Evolutionary conservation across 2,888 invertebrate genomes (phyloP).

Genomic region (Atethmia centrago): DNA sequence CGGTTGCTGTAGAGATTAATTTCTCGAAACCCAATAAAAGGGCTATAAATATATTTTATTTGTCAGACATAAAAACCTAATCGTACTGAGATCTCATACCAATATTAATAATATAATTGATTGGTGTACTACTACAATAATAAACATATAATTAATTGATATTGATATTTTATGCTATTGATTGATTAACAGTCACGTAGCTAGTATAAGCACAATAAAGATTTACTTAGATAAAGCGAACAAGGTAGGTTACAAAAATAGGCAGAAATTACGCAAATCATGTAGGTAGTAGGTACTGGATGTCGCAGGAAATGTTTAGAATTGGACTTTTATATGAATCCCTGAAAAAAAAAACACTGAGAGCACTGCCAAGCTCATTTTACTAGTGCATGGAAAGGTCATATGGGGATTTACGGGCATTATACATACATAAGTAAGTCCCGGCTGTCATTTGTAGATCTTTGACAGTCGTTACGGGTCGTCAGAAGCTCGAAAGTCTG

Average conservation of each 20-base stretch:
- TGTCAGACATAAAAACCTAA: slow-evolving; percentile 4
- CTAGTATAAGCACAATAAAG: slow-evolving; percentile 18
- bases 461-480: no score
- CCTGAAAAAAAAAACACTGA: neutral
- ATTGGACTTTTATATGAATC: neutral
- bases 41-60: neutral
- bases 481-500: no score
- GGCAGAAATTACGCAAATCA: neutral
- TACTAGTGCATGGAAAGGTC: neutral
- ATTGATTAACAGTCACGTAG: slow-evolving; percentile 28
- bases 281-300: neutral
- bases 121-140: neutral
- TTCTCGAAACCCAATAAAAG: neutral
- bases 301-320: neutral
- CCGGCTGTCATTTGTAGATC: no score
- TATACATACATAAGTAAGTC: no score
- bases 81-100: neutral
- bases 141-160: slow-evolving; percentile 19
- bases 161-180: slow-evolving; percentile 16
- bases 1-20: neutral
- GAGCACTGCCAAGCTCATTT: neutral
- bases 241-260: neutral
- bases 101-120: slow-evolving; percentile 16
- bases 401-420: no score
- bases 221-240: slow-evolving; percentile 23